Percentiles rank a stretch among this genome's conserved stretches.
These are phyloP conservation scores for Acronicta psi DNA, from an alignment of 2,888 invertebrate genomes.

Conservation along the genomic window DNA sequence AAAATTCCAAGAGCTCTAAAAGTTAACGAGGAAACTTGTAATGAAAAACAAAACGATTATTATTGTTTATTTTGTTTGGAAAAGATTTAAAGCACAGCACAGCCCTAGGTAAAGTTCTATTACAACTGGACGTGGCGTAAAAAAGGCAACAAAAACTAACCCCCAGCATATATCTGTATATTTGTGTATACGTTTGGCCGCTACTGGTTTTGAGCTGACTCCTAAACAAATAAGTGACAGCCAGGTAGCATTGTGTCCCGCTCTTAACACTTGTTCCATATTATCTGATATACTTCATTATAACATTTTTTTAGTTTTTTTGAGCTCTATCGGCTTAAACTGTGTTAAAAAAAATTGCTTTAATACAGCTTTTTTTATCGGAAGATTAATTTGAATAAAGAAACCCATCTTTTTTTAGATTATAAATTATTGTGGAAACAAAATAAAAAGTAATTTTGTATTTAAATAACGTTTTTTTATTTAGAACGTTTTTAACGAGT, in stretches of 20 bases:
- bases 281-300: slow-evolving; percentile 82
- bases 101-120: slow-evolving; percentile 77
- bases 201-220: slow-evolving; percentile 87
- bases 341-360: slow-evolving; percentile 25
- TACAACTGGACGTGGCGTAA: slow-evolving; percentile 80
- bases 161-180: slow-evolving; percentile 69
- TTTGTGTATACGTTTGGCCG: slow-evolving; percentile 78
- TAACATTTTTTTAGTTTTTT: slow-evolving; percentile 32
- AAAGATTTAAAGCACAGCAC: slow-evolving; percentile 40
- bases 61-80: slow-evolving; percentile 2
- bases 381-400: neutral
- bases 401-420: neutral
- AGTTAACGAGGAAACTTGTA: neutral
- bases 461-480: too few relatives aligned
- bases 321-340: slow-evolving; percentile 22
- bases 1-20: neutral
- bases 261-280: slow-evolving; percentile 84
- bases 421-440: neutral
- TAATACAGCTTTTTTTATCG: slow-evolving; percentile 1
- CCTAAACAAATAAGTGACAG: slow-evolving; percentile 88
- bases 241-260: slow-evolving; percentile 83
- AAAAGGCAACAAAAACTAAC: slow-evolving; percentile 83
- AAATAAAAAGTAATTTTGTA: neutral
- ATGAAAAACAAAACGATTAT: neutral
- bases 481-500: too few relatives aligned